Conservation (phyloP, 2,113 vertebrate species). For the Otus sunia region DNA sequence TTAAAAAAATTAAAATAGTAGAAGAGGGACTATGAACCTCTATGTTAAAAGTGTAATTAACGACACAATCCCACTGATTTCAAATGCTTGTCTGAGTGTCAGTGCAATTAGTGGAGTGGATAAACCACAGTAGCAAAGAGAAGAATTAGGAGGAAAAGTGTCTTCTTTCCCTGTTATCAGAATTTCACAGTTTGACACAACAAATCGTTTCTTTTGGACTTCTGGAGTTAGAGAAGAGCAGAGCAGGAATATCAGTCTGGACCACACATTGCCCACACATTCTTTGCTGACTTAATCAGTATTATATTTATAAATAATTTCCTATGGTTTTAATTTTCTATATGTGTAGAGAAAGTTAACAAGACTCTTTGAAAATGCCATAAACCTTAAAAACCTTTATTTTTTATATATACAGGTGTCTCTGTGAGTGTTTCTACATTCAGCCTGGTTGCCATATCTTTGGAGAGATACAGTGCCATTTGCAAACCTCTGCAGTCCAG, state of each 20-base stretch:
- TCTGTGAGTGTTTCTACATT: conserved; percentile 96
- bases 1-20: not conserved
- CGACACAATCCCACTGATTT: not conserved
- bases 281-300: not conserved
- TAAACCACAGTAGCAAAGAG: not conserved
- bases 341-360: not conserved
- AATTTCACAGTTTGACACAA: not conserved
- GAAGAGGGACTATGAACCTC: not conserved
- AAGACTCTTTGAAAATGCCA: not conserved
- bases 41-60: not conserved
- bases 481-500: conserved; percentile 93
- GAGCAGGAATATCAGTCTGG: not conserved
- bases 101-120: not conserved
- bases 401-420: conserved; percentile 75
- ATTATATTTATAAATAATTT: not conserved
- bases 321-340: not conserved
- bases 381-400: not conserved
- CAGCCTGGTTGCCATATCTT: conserved; percentile 94
- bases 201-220: not conserved
- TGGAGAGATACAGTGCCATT: conserved; percentile 96
- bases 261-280: not conserved
- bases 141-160: not conserved
- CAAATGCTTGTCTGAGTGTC: not conserved
- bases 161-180: not conserved
- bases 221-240: not conserved